Percentiles rank a stretch among this genome's conserved stretches.
phyloP scores from a whole-genome alignment of 2,113 vertebrate genomes.

The Takifugu bimaculatus region DNA sequence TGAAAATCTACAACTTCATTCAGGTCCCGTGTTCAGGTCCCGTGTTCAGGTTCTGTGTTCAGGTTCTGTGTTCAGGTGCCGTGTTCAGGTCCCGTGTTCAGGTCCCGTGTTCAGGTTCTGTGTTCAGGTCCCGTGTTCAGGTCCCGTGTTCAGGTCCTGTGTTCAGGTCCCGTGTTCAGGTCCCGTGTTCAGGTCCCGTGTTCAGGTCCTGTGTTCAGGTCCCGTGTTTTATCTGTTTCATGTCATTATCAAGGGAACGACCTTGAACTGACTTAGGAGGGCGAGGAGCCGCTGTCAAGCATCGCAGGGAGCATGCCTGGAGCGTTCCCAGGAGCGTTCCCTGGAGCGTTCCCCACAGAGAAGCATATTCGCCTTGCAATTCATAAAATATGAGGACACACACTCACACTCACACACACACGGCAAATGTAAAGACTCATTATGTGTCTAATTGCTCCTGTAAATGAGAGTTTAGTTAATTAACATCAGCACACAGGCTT shows the following conservation, averaged over 20 bases:
- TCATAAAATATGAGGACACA: conserved; percentile 7
- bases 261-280: conserved; percentile 40
- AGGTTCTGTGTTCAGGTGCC: too few species aligned
- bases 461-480: not conserved
- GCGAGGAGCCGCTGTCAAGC: conserved; percentile 27
- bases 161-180: too few species aligned
- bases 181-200: too few species aligned
- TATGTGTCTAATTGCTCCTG: not conserved
- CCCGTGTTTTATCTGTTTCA: conserved; percentile 12
- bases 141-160: too few species aligned
- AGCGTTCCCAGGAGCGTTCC: conserved; percentile 13
- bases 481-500: not conserved
- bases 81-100: too few species aligned
- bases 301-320: conserved; percentile 8
- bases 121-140: not conserved
- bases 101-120: too few species aligned
- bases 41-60: too few species aligned
- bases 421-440: conserved; percentile 7
- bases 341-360: conserved; percentile 11
- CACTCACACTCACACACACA: not conserved
- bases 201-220: too few species aligned
- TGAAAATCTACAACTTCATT: not conserved
- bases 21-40: not conserved
- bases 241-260: conserved; percentile 46
- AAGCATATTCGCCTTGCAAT: conserved; percentile 8